These are phyloP conservation scores for Rhodinocichla rosea DNA, from an alignment of 2,113 vertebrate species.

Conservation along the genomic window DNA sequence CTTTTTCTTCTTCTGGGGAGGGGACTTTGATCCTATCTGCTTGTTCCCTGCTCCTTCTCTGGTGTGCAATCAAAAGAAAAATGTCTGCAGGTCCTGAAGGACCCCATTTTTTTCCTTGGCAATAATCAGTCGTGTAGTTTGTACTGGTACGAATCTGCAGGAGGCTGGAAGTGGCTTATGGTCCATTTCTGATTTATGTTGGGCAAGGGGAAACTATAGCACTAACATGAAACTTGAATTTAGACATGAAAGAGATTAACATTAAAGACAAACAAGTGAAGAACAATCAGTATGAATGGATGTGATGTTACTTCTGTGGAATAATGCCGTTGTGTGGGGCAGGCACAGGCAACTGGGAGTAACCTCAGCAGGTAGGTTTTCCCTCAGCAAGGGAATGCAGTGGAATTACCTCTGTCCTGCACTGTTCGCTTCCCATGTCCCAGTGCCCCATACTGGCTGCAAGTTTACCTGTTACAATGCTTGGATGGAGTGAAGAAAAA, in stretches of 20 bases:
- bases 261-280: background rate
- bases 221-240: background rate
- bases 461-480: background rate
- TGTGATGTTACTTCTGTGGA: background rate
- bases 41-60: background rate
- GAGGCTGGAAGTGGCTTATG: background rate
- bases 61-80: background rate
- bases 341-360: background rate
- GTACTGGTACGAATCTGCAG: background rate
- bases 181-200: background rate
- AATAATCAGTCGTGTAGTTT: background rate
- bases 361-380: background rate
- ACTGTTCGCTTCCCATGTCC: background rate
- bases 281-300: background rate
- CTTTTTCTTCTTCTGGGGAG: background rate
- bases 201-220: background rate
- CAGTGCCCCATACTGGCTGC: background rate
- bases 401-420: background rate
- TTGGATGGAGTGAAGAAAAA: background rate
- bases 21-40: background rate
- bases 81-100: background rate
- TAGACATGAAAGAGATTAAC: background rate
- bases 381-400: background rate
- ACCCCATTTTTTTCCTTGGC: background rate
- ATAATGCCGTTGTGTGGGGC: background rate